phyloP scores from a whole-genome alignment of 1,140 invertebrate species.

The Homarus americanus region DNA sequence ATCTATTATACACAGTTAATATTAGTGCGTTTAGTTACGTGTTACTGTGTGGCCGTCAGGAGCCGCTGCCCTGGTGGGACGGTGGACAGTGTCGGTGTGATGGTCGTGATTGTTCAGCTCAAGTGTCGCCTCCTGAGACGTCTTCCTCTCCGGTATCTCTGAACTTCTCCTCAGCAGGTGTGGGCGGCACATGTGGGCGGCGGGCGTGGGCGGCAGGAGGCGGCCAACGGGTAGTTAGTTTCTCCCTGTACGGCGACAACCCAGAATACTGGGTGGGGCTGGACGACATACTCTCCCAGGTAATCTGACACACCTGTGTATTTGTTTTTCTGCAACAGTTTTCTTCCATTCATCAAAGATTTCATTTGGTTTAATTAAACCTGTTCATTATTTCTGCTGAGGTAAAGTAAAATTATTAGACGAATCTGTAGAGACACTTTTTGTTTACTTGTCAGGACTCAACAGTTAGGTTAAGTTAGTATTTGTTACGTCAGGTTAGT shows the following conservation, averaged over 20 bases:
- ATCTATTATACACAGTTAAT: too few relatives aligned
- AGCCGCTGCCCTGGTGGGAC: neutral
- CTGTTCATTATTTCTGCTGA: neutral
- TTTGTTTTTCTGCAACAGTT: neutral
- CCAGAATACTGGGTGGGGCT: conserved; percentile 46
- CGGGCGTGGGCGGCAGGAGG: conserved; percentile 32
- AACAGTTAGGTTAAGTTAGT: too few relatives aligned
- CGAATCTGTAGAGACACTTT: too few relatives aligned
- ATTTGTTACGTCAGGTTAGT: neutral
- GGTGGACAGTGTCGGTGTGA: neutral
- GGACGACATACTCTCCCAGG: conserved; percentile 20
- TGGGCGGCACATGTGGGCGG: conserved; percentile 52
- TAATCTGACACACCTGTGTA: neutral
- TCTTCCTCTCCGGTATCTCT: neutral
- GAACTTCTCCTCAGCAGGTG: neutral
- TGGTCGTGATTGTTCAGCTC: neutral
- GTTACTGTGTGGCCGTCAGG: neutral
- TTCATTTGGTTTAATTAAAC: neutral
- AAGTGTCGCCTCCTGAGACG: neutral
- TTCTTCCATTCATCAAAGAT: neutral
- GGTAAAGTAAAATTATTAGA: too few relatives aligned
- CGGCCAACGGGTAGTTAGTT: conserved; percentile 22
- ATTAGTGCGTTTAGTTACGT: too few relatives aligned
- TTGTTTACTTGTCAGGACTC: too few relatives aligned
- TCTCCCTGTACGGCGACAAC: conserved; percentile 38